Percentiles rank a stretch among this genome's conserved stretches.
phyloP scores from a whole-genome alignment of 2,888 invertebrate species.

The Agyllia agylla region DNA sequence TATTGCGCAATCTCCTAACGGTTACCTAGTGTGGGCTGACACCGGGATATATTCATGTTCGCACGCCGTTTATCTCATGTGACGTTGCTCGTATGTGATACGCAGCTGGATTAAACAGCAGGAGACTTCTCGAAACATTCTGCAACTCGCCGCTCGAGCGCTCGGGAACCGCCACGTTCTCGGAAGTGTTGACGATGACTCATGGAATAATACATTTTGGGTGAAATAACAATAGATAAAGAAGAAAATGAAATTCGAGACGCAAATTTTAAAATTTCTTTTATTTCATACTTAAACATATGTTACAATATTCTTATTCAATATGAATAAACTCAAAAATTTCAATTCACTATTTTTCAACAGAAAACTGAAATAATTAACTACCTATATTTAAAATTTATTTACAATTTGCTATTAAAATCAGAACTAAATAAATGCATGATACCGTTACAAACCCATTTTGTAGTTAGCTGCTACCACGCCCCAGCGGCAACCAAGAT shows the following conservation, averaged over 20 bases:
- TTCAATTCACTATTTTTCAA: slow-evolving; percentile 86
- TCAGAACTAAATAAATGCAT: slow-evolving; percentile 86
- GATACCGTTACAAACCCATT: slow-evolving; percentile 91
- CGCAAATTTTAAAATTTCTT: slow-evolving; percentile 82
- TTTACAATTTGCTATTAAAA: slow-evolving; percentile 74
- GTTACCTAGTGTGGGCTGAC: slow-evolving; percentile 89
- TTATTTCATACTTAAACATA: slow-evolving; percentile 90
- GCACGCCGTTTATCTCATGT: slow-evolving; percentile 82
- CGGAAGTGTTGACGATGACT: slow-evolving; percentile 86
- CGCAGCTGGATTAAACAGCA: slow-evolving; percentile 80
- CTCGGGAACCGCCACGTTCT: slow-evolving; percentile 83
- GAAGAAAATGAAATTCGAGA: slow-evolving; percentile 83
- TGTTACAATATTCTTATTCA: slow-evolving; percentile 89
- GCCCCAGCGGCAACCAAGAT: slow-evolving; percentile 91
- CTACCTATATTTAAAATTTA: slow-evolving; percentile 78
- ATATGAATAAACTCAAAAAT: slow-evolving; percentile 88
- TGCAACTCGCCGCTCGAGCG: slow-evolving; percentile 81
- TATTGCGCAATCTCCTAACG: slow-evolving; percentile 85
- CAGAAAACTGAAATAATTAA: slow-evolving; percentile 87
- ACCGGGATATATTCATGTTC: slow-evolving; percentile 85
- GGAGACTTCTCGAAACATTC: slow-evolving; percentile 80
- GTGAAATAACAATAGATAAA: slow-evolving; percentile 85
- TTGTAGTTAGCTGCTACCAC: slow-evolving; percentile 91
- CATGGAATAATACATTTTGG: slow-evolving; percentile 90
- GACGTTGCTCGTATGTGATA: slow-evolving; percentile 79